These are phyloP conservation scores for Acanthosepion lycidas DNA, from an alignment of 2,888 invertebrate species.

Conservation along the genomic window DNA sequence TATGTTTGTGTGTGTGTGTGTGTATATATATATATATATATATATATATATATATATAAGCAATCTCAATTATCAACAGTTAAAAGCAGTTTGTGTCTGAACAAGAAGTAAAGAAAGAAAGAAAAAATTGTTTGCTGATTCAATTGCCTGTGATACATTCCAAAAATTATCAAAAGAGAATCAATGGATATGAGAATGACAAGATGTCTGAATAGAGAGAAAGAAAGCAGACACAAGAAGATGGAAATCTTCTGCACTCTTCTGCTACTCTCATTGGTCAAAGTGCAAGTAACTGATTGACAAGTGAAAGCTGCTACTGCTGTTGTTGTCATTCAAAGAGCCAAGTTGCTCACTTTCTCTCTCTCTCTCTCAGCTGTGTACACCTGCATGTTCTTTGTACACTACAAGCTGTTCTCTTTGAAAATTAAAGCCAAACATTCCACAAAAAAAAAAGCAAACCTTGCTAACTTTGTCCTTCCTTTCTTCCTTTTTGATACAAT, in stretches of 20 bases:
- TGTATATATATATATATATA: neutral
- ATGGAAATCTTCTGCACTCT: neutral
- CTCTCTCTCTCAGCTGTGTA: neutral
- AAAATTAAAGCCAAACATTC: neutral
- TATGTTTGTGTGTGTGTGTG: neutral
- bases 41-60: neutral
- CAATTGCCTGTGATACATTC: constrained; percentile 44
- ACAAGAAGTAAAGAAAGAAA: neutral
- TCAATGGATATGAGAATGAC: neutral
- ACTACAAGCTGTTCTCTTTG: neutral
- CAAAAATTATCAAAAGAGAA: constrained; percentile 41
- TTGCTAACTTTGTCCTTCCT: neutral
- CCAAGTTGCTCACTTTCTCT: neutral
- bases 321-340: neutral
- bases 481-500: neutral
- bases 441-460: neutral
- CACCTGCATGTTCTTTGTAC: neutral
- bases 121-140: neutral
- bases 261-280: neutral
- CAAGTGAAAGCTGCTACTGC: neutral
- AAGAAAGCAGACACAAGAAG: neutral
- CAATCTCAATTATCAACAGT: neutral
- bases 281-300: neutral
- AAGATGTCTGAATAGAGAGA: neutral
- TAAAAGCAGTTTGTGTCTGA: neutral